Conservation (phyloP, 2,113 vertebrate genomes). For the Microcebus griseorufus region DNA sequence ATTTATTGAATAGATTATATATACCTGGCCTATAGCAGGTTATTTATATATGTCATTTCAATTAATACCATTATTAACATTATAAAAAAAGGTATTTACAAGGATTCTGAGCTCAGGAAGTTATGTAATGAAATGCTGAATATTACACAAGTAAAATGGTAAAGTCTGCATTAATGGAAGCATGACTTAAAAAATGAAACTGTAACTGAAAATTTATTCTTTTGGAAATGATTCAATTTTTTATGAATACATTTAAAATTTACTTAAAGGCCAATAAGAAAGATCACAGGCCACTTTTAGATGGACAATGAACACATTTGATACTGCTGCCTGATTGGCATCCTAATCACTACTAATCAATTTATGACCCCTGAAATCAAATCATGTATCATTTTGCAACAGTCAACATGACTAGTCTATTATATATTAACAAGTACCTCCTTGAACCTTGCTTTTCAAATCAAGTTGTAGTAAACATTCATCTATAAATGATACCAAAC, state of each 20-base stretch:
- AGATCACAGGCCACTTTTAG: background rate
- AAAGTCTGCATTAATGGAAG: background rate
- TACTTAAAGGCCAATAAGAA: background rate
- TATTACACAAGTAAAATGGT: background rate
- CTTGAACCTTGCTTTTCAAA: constrained; percentile 52
- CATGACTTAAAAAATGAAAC: background rate
- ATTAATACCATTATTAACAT: background rate
- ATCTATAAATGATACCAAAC: constrained; percentile 35
- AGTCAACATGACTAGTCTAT: constrained; percentile 68
- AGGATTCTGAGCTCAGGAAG: background rate
- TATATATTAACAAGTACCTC: constrained; percentile 61
- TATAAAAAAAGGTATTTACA: background rate
- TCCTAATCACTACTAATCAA: constrained; percentile 40
- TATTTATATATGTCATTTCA: background rate
- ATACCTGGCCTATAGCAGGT: background rate
- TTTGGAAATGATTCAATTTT: background rate
- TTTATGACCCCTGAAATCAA: constrained; percentile 65
- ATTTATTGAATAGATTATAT: background rate
- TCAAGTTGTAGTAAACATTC: constrained; percentile 46
- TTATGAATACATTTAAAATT: background rate
- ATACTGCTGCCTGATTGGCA: background rate
- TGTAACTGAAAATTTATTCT: background rate
- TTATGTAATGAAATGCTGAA: background rate
- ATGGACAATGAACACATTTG: background rate
- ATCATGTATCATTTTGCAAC: constrained; percentile 68